Evolutionary conservation across 2,888 invertebrate species (phyloP), one percentile per base, ranked within the genome.

Genomic region (Oscheius sp.): DNA sequence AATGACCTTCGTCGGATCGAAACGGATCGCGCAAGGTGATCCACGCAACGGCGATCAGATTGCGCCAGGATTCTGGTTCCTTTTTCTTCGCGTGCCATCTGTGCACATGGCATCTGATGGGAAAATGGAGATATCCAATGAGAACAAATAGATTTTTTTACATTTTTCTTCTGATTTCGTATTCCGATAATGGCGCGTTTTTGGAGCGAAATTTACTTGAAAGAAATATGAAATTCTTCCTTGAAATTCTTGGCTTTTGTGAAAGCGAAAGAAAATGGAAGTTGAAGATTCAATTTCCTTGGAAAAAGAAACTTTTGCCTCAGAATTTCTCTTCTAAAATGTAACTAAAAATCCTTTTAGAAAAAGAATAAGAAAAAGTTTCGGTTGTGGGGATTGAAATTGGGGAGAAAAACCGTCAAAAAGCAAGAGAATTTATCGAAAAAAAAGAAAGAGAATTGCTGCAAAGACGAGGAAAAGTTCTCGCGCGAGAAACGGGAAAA

Each of bases 1-100:
- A 66, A 66, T 52, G 66, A 66, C 66, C 66, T 66, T 66, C 66
- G 52, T n/a, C 21, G 61, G 61, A 61, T 61, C 61, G 61, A 61
- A 61, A 61, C 61, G 61, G 61, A 61, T 61, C 61, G 61, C 55
- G 45, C 21, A 21, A 23, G 61, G 43, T 61, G 61, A 61, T 61
- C 61, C 61, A 45, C 43, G 61, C 55, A 21, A 25, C 21, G 21
- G 55, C 23, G 55, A 55, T 55, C 55, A 55, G 55, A 55, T 55
- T 55, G 55, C 55, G 21, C 25, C 49, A 35, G 21, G 49, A 49
- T 49, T 49, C 49, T 49, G 49, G 49, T 49, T 49, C 35, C 35
- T 3, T 9, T 35, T 3, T 9, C 35, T 35, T 35, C 35, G 35
- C 35, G 35, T 35, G 35, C 13, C 49, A 45, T 49, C 6, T 21